Percentiles rank a stretch among this genome's conserved stretches.
Evolutionary conservation across 2,113 vertebrate species (phyloP).

Genomic region (Oceanites oceanicus): DNA sequence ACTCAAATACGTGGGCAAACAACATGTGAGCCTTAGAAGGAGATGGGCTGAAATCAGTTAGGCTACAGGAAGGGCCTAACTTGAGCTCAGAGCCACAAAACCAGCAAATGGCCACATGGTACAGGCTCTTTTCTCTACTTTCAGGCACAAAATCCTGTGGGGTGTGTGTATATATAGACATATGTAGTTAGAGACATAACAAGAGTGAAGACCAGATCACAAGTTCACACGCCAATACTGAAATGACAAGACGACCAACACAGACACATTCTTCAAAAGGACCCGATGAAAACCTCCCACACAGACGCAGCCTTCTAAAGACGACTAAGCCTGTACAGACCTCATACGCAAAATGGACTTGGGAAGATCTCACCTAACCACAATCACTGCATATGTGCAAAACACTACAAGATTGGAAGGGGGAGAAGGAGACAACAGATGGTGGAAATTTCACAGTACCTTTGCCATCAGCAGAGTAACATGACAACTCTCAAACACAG

Average conservation of each 20-base stretch:
- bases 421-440: background rate
- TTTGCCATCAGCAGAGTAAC: background rate
- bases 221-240: background rate
- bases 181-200: background rate
- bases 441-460: background rate
- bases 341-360: background rate
- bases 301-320: background rate
- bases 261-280: background rate
- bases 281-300: background rate
- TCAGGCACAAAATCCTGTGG: background rate
- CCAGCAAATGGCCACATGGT: background rate
- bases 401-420: background rate
- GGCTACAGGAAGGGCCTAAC: background rate
- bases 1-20: background rate
- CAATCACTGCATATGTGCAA: background rate
- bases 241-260: background rate
- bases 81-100: background rate
- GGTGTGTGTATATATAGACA: rapidly evolving
- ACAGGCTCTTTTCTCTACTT: background rate
- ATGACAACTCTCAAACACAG: background rate
- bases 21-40: background rate
- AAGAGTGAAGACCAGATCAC: background rate
- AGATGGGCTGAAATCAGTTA: background rate
- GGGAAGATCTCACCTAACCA: background rate
- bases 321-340: background rate